These are phyloP conservation scores for Chiloscyllium plagiosum DNA, from an alignment of 2,113 vertebrate species.

Conservation along the genomic window DNA sequence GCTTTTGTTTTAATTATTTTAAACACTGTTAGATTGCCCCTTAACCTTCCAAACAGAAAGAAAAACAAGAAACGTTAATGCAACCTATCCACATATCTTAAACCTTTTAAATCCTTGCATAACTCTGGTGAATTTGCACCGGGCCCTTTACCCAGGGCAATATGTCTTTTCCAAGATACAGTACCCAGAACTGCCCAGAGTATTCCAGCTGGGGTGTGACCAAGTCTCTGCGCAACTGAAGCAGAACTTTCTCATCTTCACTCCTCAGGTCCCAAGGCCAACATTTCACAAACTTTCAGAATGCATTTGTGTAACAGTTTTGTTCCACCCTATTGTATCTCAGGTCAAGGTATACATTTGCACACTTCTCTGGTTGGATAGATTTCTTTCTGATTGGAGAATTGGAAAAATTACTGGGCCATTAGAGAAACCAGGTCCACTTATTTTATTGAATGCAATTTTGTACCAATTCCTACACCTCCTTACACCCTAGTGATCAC, in stretches of 20 bases:
- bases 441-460: no score
- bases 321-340: background rate
- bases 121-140: background rate
- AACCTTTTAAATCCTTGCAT: background rate
- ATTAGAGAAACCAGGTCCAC: no score
- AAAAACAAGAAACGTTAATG: background rate
- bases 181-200: background rate
- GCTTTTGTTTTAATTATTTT: background rate
- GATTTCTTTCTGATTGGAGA: no score
- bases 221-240: background rate
- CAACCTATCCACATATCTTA: background rate
- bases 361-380: background rate
- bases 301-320: background rate
- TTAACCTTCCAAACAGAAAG: no score
- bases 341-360: background rate
- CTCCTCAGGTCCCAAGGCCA: background rate
- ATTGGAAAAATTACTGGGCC: no score
- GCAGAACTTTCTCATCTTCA: background rate
- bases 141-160: background rate
- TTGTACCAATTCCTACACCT: no score
- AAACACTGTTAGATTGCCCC: no score
- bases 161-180: background rate
- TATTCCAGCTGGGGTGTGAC: background rate
- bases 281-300: background rate
- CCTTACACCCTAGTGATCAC: no score